A percentile compares a stretch with the other conserved stretches of the same genome.
phyloP scores from a whole-genome alignment of 2,888 invertebrate species.

The Calameuta filiformis region DNA sequence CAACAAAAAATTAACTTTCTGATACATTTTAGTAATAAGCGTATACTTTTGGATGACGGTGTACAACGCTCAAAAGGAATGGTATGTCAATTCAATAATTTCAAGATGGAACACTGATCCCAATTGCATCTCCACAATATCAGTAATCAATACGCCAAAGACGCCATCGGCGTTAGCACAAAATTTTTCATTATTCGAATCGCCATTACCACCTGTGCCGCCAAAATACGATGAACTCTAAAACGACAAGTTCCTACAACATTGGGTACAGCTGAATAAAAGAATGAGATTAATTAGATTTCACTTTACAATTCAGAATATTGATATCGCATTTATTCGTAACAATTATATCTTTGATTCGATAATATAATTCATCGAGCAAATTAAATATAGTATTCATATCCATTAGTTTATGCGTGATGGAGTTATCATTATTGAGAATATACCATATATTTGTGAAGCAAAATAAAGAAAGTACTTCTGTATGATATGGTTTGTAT shows the following conservation, averaged over 20 bases:
- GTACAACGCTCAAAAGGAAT: constrained; percentile 51
- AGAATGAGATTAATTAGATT: neutral
- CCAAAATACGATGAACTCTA: constrained; percentile 32
- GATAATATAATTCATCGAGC: neutral
- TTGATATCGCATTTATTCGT: neutral
- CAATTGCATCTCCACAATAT: constrained; percentile 10
- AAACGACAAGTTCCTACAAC: neutral
- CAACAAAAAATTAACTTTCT: constrained; percentile 1
- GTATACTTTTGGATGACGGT: constrained; percentile 58
- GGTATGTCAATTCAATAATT: constrained; percentile 30
- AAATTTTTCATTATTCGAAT: constrained; percentile 41
- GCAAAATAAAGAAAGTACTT: neutral
- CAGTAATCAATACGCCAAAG: constrained; percentile 44
- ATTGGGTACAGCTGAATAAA: neutral
- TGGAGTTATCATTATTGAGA: too few species aligned
- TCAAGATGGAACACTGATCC: constrained; percentile 11
- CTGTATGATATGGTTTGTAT: too few species aligned
- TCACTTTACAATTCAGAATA: neutral
- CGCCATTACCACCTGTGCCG: constrained; percentile 32
- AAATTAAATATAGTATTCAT: neutral
- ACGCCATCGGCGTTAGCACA: constrained; percentile 56
- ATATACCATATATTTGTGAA: neutral
- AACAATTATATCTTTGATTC: neutral
- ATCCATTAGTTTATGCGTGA: neutral
- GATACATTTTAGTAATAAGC: constrained; percentile 44